Evolutionary conservation across 1,140 invertebrate species (phyloP).

Genomic region (Drosophila eugracilis): DNA sequence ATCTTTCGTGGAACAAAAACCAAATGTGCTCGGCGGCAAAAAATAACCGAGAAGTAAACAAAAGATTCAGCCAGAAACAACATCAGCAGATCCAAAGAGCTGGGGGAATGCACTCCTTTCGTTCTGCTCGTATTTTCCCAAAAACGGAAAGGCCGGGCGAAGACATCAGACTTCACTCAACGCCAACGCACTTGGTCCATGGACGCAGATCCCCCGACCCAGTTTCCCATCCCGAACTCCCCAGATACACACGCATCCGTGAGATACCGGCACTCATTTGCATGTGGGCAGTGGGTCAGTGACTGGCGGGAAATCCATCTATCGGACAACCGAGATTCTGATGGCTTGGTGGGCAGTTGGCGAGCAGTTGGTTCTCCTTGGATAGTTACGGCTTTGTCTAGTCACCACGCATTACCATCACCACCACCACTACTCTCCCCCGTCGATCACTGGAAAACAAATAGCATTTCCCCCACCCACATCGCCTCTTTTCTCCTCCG

Average conservation of each 20-base stretch:
- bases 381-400: constrained; percentile 26
- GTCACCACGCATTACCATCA: constrained; percentile 30
- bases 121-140: constrained; percentile 71
- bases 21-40: constrained; percentile 54
- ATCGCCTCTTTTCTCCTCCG: constrained; percentile 14
- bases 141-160: constrained; percentile 44
- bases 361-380: neutral
- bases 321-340: constrained; percentile 31
- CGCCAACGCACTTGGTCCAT: constrained; percentile 57
- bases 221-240: constrained; percentile 13
- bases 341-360: constrained; percentile 21
- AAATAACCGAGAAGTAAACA: constrained; percentile 55
- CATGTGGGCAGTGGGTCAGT: constrained; percentile 79
- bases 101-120: constrained; percentile 46
- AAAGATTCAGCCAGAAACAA: constrained; percentile 59
- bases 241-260: constrained; percentile 30
- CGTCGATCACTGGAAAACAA: constrained; percentile 16
- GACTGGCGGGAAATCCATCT: constrained; percentile 38
- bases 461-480: constrained; percentile 32
- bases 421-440: neutral
- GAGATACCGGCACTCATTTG: constrained; percentile 49
- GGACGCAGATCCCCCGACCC: constrained; percentile 25
- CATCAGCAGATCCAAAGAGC: constrained; percentile 13
- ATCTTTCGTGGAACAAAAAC: constrained; percentile 64
- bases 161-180: constrained; percentile 64